Base-by-base conservation (phyloP, 2,113 vertebrate species). In the Amphilophus citrinellus region DNA sequence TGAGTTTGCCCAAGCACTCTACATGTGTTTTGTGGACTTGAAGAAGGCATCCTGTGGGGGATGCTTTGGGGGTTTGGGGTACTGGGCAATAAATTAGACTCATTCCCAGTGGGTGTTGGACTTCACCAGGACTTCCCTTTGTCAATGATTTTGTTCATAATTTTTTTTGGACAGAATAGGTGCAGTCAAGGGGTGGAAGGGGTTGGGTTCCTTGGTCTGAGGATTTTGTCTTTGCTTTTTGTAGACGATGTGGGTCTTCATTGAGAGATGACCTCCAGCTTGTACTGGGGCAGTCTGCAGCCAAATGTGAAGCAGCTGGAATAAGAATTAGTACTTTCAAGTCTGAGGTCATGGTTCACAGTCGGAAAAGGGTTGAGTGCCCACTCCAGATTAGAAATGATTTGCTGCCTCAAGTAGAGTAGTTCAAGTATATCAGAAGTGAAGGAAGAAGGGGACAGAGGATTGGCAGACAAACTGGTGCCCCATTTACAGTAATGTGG, bases 151-250 rank as follows among this genome's bases (percentile, higher is more conserved):
- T 61, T 61, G 8, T 20, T 35, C 60, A 61, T 32, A 47, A 10
- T 14, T 47, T 68, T 47, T 47, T 68, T 32, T 32, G 63, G 63
- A 66, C 39, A 47, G 39, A 42, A 68, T 8, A 37, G 37, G 37
- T 44, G 10, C 42, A 44, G 10, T 10, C 10, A 44, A 44, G 37
- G 37, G 37, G 8, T 37, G 37, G 37, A 37, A 9, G n/a, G n/a
- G 17, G 44, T 39, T 47, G 39, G 39, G 0, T 44, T 66, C 0
- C 1, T 7, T 66, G 44, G 39, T 22, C 22, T 2, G n/a, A 27
- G 22, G 8, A 37, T 8, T 37, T 37, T 37, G 37, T 0, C 14
- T 68, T 47, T 68, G 39, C 24, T 44, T 68, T 27, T 68, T 10
- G 39, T n/a, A 68, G 63, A 37, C 27, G 39, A 47, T 27, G 39